A percentile compares a stretch with the other conserved stretches of the same genome.
phyloP scores from a whole-genome alignment of 2,113 vertebrate genomes.

The Parus major region DNA sequence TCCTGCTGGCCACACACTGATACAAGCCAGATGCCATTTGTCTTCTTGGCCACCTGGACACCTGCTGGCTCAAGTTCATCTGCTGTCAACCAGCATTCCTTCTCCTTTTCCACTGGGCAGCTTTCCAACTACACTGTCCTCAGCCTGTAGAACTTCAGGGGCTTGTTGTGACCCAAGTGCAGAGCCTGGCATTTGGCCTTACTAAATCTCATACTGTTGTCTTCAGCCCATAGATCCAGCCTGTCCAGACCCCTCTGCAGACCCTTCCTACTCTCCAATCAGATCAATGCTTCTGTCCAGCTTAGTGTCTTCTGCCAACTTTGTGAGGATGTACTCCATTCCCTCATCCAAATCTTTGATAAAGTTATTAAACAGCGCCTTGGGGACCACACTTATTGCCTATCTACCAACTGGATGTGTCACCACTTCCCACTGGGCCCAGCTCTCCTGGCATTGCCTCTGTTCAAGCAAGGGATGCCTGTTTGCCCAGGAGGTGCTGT shows the following conservation, averaged over 20 bases:
- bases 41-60: background rate
- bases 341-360: background rate
- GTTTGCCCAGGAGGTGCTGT: background rate
- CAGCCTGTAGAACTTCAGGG: background rate
- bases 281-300: background rate
- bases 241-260: background rate
- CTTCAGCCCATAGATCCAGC: background rate
- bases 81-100: background rate
- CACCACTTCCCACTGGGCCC: background rate
- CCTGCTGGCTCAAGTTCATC: accelerated
- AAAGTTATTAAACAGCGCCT: background rate
- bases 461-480: background rate
- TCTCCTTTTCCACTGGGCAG: background rate
- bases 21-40: background rate
- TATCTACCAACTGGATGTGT: background rate
- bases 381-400: background rate
- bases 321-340: background rate
- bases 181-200: background rate
- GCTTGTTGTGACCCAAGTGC: background rate
- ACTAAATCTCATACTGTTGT: background rate
- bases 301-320: background rate
- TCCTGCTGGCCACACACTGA: background rate
- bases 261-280: background rate
- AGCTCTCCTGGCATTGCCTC: background rate
- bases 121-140: background rate